Percentiles rank a stretch among this genome's conserved stretches.
These are phyloP conservation scores for Meriones psammophilus DNA, from an alignment of 2,797 vertebrate genomes.

Conservation along the genomic window DNA sequence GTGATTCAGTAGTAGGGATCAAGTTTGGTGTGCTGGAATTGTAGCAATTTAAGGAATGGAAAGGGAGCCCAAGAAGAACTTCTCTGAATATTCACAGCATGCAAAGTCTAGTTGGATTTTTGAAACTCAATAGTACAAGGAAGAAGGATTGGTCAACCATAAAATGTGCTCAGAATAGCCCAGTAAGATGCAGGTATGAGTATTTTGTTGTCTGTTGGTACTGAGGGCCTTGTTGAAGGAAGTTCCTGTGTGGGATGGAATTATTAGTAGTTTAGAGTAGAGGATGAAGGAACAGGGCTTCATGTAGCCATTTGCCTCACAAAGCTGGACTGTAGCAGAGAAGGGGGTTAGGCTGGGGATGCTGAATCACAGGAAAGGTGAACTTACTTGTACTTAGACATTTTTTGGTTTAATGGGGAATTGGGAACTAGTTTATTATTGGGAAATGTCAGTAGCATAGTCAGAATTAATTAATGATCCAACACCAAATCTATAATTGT, in stretches of 20 bases:
- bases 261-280: not conserved
- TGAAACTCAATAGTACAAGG: not conserved
- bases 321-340: not conserved
- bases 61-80: not conserved
- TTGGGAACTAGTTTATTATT: conserved; percentile 37
- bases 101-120: not conserved
- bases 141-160: not conserved
- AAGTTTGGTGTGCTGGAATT: not conserved
- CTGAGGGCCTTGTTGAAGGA: not conserved
- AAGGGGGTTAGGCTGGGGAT: not conserved
- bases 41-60: not conserved
- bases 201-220: not conserved
- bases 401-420: conserved; percentile 51
- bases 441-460: not conserved
- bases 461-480: not conserved
- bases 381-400: not conserved
- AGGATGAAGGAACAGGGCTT: not conserved
- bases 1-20: not conserved
- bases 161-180: not conserved
- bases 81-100: not conserved
- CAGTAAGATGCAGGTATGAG: not conserved
- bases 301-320: not conserved
- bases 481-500: not conserved
- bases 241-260: not conserved
- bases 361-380: not conserved